Evolutionary conservation across 2,113 vertebrate species (phyloP).

Genomic region (Suncus etruscus): DNA sequence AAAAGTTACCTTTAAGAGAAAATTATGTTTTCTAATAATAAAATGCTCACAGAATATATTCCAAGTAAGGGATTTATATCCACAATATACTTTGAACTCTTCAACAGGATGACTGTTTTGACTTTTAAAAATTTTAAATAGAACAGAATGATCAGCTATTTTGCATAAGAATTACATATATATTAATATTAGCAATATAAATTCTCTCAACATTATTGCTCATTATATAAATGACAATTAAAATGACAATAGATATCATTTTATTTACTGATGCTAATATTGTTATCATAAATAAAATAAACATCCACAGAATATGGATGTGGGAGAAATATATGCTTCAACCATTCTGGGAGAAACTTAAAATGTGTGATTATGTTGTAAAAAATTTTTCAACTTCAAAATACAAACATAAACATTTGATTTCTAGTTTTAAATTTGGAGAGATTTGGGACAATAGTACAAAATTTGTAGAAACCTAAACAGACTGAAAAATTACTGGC

Average conservation of each 20-base stretch:
- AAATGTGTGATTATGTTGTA: background rate
- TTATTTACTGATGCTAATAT: background rate
- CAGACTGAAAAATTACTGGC: background rate
- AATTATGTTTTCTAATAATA: background rate
- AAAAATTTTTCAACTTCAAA: background rate
- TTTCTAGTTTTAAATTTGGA: background rate
- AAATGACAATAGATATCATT: background rate
- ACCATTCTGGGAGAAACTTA: background rate
- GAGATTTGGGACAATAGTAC: no score
- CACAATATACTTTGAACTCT: background rate
- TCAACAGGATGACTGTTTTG: background rate
- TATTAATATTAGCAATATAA: background rate
- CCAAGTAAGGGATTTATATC: background rate
- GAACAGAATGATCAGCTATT: background rate
- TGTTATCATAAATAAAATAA: background rate
- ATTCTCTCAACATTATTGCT: background rate
- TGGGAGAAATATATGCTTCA: background rate
- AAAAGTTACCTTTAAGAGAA: background rate
- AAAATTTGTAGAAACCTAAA: background rate
- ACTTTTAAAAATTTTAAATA: background rate
- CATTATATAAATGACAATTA: slow-evolving; percentile 3
- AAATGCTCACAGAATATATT: background rate
- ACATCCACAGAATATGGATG: background rate
- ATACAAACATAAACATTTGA: background rate
- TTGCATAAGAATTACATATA: background rate